These are phyloP conservation scores for Anoplopoma fimbria DNA, from an alignment of 2,113 vertebrate species.

Conservation along the genomic window DNA sequence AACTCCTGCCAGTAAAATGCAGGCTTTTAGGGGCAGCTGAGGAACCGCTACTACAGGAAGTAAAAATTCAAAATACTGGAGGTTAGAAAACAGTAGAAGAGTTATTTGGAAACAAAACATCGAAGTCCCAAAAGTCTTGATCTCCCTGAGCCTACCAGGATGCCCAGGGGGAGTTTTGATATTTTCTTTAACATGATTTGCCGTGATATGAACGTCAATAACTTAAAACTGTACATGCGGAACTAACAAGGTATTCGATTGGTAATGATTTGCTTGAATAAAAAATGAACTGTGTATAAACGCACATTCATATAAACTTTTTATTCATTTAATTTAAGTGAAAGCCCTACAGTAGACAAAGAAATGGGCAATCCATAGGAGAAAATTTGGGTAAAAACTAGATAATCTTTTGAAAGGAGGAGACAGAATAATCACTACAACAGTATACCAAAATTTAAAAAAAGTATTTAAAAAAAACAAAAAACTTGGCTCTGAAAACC, in stretches of 20 bases:
- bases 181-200: background rate
- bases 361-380: background rate
- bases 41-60: conserved; percentile 12
- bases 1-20: conserved; percentile 45
- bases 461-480: background rate
- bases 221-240: background rate
- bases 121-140: background rate
- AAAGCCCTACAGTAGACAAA: background rate
- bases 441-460: no score
- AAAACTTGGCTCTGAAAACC: conserved; percentile 6
- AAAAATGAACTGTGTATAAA: background rate
- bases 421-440: background rate
- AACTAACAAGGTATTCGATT: background rate
- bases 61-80: conserved; percentile 24
- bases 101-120: background rate
- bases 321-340: background rate
- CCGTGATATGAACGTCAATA: no score
- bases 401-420: background rate
- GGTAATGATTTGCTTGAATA: background rate
- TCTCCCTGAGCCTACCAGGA: background rate
- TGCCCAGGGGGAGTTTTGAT: no score
- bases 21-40: conserved; percentile 20
- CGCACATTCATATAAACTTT: background rate
- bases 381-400: background rate
- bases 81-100: conserved; percentile 17